Evolutionary conservation across 2,113 vertebrate genomes (phyloP).

Genomic region (Clarias macrocephalus): DNA sequence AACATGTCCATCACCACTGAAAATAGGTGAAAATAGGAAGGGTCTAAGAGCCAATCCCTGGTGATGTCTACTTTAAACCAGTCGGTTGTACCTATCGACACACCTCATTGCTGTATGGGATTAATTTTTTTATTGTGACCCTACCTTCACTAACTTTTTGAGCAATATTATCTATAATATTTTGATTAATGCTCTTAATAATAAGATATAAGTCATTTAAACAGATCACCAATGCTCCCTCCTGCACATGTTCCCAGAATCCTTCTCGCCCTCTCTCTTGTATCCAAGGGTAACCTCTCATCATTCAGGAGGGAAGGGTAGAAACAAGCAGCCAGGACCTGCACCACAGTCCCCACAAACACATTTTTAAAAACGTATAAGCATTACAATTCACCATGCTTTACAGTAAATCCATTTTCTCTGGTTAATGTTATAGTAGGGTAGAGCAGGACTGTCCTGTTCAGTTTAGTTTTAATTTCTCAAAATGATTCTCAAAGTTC

Average conservation of each 20-base stretch:
- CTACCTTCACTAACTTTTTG: background rate
- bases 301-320: conserved; percentile 66
- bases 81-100: too few species aligned
- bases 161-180: background rate
- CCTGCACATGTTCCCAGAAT: conserved; percentile 61
- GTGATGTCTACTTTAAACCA: too few species aligned
- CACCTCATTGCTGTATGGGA: too few species aligned
- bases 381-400: background rate
- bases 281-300: conserved; percentile 62
- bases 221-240: conserved; percentile 66
- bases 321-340: conserved; percentile 71
- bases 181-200: background rate
- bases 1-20: too few species aligned
- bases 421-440: background rate
- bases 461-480: background rate
- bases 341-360: background rate
- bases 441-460: background rate
- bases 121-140: background rate
- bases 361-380: background rate
- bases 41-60: too few species aligned
- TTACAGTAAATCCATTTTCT: background rate
- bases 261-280: conserved; percentile 60
- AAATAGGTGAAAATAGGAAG: too few species aligned
- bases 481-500: too few species aligned
- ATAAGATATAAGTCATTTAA: background rate